phyloP scores from a whole-genome alignment of 2,113 vertebrate genomes.

The Ancistrus triradiatus region DNA sequence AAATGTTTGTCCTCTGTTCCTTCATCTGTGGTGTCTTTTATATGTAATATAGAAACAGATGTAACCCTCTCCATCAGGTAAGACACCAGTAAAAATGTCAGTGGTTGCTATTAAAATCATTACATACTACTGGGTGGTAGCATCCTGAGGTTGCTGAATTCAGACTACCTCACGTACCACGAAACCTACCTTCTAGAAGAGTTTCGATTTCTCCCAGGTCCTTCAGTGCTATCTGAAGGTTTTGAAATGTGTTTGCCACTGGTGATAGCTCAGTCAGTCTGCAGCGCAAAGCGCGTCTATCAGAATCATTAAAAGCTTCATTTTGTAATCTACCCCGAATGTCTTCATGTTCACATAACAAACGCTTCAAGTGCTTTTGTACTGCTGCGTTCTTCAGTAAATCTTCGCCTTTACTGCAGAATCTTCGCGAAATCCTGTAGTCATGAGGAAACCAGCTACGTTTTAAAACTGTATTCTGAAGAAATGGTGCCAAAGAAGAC shows the following conservation, averaged over 20 bases:
- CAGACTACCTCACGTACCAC: no score
- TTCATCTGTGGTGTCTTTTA: slow-evolving; percentile 55
- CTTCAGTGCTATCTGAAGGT: slow-evolving; percentile 27
- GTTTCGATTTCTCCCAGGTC: no score
- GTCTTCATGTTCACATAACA: slow-evolving; percentile 47
- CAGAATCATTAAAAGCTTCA: slow-evolving; percentile 44
- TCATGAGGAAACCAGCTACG: not conserved
- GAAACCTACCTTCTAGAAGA: no score
- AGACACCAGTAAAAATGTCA: no score
- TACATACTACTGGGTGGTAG: no score
- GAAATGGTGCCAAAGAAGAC: not conserved
- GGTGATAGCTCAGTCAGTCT: slow-evolving; percentile 51
- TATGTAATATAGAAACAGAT: no score
- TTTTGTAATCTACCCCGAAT: slow-evolving; percentile 44
- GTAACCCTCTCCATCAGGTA: no score
- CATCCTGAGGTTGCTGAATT: no score
- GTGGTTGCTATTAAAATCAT: no score
- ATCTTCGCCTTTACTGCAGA: not conserved
- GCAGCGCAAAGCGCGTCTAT: slow-evolving; percentile 46
- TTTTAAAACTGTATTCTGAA: not conserved
- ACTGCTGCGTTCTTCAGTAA: slow-evolving; percentile 44
- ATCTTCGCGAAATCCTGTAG: not conserved
- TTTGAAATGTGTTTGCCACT: slow-evolving; percentile 33
- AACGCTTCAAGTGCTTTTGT: slow-evolving; percentile 48
- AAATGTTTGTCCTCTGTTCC: slow-evolving; percentile 76